Percentiles rank a stretch among this genome's conserved stretches.
phyloP scores from a whole-genome alignment of 2,113 vertebrate genomes.

The Regulus satrapa region DNA sequence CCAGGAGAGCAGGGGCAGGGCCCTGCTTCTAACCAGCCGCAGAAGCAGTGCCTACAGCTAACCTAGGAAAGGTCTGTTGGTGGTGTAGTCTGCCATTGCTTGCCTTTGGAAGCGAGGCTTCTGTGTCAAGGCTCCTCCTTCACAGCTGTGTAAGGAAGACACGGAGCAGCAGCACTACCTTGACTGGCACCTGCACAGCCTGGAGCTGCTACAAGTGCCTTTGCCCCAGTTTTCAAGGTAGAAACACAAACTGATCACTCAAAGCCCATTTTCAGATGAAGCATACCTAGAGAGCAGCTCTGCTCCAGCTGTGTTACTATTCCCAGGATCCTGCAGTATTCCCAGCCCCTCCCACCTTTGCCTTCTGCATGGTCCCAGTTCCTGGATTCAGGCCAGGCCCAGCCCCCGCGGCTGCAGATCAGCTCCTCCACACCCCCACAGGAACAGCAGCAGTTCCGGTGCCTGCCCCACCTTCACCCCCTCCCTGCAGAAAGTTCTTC shows the following conservation, averaged over 20 bases:
- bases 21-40: accelerated
- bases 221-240: background rate
- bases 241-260: background rate
- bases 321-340: background rate
- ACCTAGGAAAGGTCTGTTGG: accelerated
- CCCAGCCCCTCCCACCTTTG: background rate
- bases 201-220: accelerated
- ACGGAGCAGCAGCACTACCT: background rate
- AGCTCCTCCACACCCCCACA: background rate
- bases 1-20: accelerated
- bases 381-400: too few relatives aligned
- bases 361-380: background rate
- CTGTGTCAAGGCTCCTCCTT: background rate
- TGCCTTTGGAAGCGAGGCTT: background rate
- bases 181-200: too few relatives aligned
- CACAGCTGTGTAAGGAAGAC: background rate
- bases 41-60: background rate
- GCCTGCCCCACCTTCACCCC: too few relatives aligned
- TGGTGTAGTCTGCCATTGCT: background rate
- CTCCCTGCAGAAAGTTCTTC: too few relatives aligned
- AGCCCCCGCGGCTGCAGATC: background rate
- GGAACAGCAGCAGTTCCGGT: background rate
- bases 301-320: background rate
- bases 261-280: background rate
- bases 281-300: background rate